phyloP scores from a whole-genome alignment of 2,888 invertebrate genomes.

The Ypsolopha sequella region DNA sequence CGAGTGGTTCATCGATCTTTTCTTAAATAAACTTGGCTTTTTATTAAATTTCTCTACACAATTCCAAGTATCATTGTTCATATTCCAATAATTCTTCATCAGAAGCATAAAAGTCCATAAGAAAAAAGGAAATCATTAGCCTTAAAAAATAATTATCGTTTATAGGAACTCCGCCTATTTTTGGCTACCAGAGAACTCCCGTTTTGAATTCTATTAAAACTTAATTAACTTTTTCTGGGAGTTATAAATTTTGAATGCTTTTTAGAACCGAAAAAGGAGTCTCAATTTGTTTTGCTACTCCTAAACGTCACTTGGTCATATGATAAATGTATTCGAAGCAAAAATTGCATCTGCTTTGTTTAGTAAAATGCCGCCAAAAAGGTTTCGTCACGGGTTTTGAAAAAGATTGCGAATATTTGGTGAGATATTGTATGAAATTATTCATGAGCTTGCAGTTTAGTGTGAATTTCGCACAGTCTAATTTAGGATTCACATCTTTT shows the following conservation, averaged over 20 bases:
- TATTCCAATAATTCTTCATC: conserved; percentile 35
- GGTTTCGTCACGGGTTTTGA: conserved; percentile 12
- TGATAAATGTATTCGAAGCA: conserved; percentile 64
- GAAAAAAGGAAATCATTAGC: conserved; percentile 52
- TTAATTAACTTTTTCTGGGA: conserved; percentile 65
- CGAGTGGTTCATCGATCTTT: not conserved
- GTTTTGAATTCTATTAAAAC: conserved; percentile 69
- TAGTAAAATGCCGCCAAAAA: conserved; percentile 42
- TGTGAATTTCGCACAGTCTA: not conserved
- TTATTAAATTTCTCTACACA: conserved; percentile 7
- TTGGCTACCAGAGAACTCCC: conserved; percentile 68
- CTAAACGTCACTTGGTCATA: conserved; percentile 60
- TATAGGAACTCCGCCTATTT: conserved; percentile 69
- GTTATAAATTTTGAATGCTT: conserved; percentile 58
- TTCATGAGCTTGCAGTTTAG: conserved; percentile 2
- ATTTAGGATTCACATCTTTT: too few relatives aligned
- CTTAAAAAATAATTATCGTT: conserved; percentile 63
- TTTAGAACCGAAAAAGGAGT: conserved; percentile 46
- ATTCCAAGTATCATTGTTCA: conserved; percentile 41
- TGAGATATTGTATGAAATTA: conserved; percentile 1
- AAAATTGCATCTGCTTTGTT: conserved; percentile 41
- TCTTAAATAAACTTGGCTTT: conserved; percentile 9
- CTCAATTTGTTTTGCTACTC: conserved; percentile 68
- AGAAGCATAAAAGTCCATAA: conserved; percentile 30
- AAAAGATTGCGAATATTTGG: not conserved